phyloP scores from a whole-genome alignment of 2,888 invertebrate species.

The Apoderus coryli region DNA sequence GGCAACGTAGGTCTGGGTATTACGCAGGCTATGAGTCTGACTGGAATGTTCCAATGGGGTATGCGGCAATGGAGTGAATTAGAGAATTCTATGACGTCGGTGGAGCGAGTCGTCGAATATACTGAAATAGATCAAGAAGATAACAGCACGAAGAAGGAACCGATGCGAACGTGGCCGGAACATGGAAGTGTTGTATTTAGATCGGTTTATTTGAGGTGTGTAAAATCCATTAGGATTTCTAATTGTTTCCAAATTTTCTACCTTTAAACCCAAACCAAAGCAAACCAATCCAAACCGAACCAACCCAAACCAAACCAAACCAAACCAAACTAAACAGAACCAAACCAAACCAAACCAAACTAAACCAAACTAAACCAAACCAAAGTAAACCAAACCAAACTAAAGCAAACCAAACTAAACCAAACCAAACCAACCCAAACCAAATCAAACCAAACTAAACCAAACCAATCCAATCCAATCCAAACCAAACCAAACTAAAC shows the following conservation, averaged over 20 bases:
- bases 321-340: constrained; percentile 2
- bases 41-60: constrained; percentile 68
- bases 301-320: constrained; percentile 2
- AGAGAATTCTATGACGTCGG: constrained; percentile 73
- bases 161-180: constrained; percentile 63
- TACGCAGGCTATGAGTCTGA: constrained; percentile 28
- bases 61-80: constrained; percentile 40
- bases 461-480: constrained; percentile 1
- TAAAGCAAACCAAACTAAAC: constrained; percentile 2
- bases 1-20: constrained; percentile 31
- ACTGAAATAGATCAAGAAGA: constrained; percentile 23
- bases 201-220: constrained; percentile 44
- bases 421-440: constrained; percentile 2
- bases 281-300: constrained; percentile 2
- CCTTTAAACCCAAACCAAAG: constrained; percentile 1
- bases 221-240: no score
- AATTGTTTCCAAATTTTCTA: no score
- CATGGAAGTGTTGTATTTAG: constrained; percentile 53
- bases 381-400: constrained; percentile 2
- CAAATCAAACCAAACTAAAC: constrained; percentile 3
- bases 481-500: constrained; percentile 3
- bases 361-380: constrained; percentile 3
- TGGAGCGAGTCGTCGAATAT: constrained; percentile 55
- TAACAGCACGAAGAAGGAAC: constrained; percentile 49
- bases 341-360: constrained; percentile 3